Percentiles rank a stretch among this genome's conserved stretches.
Conservation (phyloP, 1,140 invertebrate species). For the Drosophila takahashii region DNA sequence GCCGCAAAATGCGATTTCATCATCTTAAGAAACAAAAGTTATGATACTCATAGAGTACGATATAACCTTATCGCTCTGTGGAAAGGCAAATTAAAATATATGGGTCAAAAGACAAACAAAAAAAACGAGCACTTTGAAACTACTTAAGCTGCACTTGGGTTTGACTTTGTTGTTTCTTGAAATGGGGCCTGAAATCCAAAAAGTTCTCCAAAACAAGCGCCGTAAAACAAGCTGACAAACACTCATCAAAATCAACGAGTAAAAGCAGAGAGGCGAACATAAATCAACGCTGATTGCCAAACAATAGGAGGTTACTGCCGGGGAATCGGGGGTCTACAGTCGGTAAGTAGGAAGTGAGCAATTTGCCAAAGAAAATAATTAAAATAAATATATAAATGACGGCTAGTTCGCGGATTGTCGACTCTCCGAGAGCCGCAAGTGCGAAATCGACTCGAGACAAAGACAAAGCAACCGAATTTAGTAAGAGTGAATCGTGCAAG, state of each 20-base stretch:
- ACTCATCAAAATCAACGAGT: constrained; percentile 19
- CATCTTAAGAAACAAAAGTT: constrained; percentile 14
- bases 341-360: constrained; percentile 72
- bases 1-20: constrained; percentile 21
- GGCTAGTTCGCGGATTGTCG: constrained; percentile 39
- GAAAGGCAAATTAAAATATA: constrained; percentile 13
- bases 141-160: constrained; percentile 29
- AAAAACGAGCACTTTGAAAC: constrained; percentile 9
- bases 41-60: not conserved
- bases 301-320: constrained; percentile 55
- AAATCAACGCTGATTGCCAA: constrained; percentile 80
- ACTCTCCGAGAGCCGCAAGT: constrained; percentile 15
- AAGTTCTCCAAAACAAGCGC: constrained; percentile 1
- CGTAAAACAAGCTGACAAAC: constrained; percentile 14
- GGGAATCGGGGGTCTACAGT: constrained; percentile 5
- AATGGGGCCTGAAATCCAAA: not conserved
- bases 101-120: constrained; percentile 30
- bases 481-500: constrained; percentile 10
- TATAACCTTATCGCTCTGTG: constrained; percentile 13
- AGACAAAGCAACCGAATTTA: constrained; percentile 6
- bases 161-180: constrained; percentile 5
- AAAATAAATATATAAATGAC: constrained; percentile 75
- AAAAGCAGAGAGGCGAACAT: constrained; percentile 45
- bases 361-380: constrained; percentile 82
- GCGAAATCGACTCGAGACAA: constrained; percentile 30